Conservation (phyloP, 1,140 invertebrate genomes). For the Catajapyx aquilonaris region DNA sequence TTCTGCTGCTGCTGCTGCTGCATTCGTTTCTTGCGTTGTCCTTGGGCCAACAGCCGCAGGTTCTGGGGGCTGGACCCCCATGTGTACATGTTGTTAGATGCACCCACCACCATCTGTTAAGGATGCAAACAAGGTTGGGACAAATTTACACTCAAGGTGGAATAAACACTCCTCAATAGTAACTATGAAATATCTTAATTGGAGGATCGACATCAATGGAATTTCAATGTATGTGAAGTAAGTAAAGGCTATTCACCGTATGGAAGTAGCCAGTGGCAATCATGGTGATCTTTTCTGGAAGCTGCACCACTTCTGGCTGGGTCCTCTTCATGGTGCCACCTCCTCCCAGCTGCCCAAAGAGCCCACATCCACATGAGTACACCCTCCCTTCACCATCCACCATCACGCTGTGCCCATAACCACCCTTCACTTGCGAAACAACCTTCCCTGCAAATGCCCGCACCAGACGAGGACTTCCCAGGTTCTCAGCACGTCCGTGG, state of each 20-base stretch:
- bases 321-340: slow-evolving; percentile 35
- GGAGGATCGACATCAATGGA: no score
- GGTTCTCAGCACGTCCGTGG: slow-evolving; percentile 43
- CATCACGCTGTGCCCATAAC: slow-evolving; percentile 51
- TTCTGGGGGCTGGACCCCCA: slow-evolving; percentile 63
- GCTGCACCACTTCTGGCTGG: slow-evolving; percentile 31
- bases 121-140: no score
- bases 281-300: slow-evolving; percentile 33
- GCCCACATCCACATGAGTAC: slow-evolving; percentile 52
- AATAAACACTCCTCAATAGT: no score
- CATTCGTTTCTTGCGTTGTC: slow-evolving; percentile 31
- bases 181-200: no score
- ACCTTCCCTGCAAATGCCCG: slow-evolving; percentile 21
- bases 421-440: slow-evolving; percentile 34
- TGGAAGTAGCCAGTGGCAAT: slow-evolving; percentile 62
- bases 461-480: slow-evolving; percentile 34
- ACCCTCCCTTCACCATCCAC: slow-evolving; percentile 39
- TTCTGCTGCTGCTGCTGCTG: slow-evolving; percentile 20
- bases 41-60: slow-evolving; percentile 41
- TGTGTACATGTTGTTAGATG: slow-evolving; percentile 39
- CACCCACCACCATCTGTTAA: slow-evolving; percentile 42
- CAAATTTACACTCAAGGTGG: no score
- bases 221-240: no score
- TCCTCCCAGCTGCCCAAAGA: slow-evolving; percentile 54
- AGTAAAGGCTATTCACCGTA: no score